Conservation (phyloP, 2,797 vertebrate species). For the Melanotaenia parkinsoni region DNA sequence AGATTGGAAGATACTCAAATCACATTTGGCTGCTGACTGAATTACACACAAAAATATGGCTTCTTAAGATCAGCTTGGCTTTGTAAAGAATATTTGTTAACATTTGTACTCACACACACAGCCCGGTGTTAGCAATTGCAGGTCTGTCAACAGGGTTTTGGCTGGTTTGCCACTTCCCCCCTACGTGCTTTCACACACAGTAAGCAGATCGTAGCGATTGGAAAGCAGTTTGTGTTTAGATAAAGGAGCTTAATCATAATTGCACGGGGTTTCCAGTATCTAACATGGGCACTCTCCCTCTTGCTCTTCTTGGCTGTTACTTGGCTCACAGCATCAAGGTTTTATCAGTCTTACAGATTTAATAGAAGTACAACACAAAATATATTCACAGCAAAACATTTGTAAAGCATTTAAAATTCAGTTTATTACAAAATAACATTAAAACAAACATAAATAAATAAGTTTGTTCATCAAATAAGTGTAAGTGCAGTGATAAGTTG, state of each 20-base stretch:
- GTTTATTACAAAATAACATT: conserved; percentile 7
- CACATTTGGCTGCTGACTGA: conserved; percentile 24
- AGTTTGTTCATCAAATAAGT: not conserved
- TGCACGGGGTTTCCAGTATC: conserved; percentile 50
- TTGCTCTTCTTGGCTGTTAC: conserved; percentile 22
- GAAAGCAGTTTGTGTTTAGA: conserved; percentile 72
- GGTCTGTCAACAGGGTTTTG: conserved; percentile 43
- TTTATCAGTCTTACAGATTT: conserved; percentile 8
- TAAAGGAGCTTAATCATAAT: conserved; percentile 67
- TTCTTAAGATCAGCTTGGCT: conserved; percentile 22
- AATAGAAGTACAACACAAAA: not conserved
- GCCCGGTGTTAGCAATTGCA: conserved; percentile 26
- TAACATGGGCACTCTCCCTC: conserved; percentile 20
- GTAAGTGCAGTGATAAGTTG: not conserved
- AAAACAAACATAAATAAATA: not conserved
- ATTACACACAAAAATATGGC: conserved; percentile 14
- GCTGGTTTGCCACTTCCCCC: conserved; percentile 47
- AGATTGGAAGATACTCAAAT: conserved; percentile 38
- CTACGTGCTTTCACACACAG: conserved; percentile 68
- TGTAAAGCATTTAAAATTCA: not conserved
- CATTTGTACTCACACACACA: conserved; percentile 8
- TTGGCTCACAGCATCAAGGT: conserved; percentile 8
- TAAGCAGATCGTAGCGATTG: conserved; percentile 64
- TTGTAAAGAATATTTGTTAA: conserved; percentile 28
- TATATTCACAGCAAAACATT: not conserved